Evolutionary conservation across 2,113 vertebrate species (phyloP).

Genomic region (Lonchura striata): DNA sequence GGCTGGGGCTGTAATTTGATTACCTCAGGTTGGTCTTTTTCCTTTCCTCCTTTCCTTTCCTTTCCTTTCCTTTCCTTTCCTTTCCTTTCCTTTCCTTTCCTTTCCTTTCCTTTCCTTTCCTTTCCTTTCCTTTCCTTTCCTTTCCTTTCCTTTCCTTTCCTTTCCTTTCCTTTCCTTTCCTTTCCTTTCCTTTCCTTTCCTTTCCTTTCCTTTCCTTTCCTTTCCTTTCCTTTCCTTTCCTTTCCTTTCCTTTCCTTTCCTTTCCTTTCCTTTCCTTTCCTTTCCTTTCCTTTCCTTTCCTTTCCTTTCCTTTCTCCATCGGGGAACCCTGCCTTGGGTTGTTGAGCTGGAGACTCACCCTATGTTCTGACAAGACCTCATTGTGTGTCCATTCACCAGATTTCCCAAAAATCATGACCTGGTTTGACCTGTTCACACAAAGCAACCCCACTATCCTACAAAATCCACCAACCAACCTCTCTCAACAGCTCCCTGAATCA

Average conservation of each 20-base stretch:
- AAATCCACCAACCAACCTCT: neutral
- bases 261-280: neutral
- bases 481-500: neutral
- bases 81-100: neutral
- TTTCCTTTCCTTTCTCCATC: neutral
- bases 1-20: neutral
- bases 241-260: neutral
- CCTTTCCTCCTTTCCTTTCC: neutral
- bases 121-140: neutral
- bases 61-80: neutral
- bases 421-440: neutral
- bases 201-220: too few relatives aligned
- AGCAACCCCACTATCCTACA: neutral
- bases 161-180: too few relatives aligned
- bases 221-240: neutral
- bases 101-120: neutral
- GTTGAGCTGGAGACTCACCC: neutral
- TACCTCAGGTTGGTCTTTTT: neutral
- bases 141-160: neutral
- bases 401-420: neutral
- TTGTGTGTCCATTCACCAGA: neutral
- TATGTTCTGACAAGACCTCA: neutral
- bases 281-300: neutral
- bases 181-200: too few relatives aligned
- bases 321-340: neutral